Conservation (phyloP, 2,113 vertebrate genomes). For the Ahaetulla prasina region DNA sequence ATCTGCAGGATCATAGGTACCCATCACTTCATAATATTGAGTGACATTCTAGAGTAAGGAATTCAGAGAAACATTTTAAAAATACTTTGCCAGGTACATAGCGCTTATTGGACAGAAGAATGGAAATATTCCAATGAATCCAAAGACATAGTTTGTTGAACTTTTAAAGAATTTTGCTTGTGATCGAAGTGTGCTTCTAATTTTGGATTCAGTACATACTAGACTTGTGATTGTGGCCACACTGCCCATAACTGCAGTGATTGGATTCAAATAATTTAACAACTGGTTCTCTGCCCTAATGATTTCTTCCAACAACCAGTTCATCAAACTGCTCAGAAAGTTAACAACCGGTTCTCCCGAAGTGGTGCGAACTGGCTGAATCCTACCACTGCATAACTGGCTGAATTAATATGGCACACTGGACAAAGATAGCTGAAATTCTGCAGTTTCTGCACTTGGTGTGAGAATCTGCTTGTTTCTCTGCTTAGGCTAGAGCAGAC, state of each 20-base stretch:
- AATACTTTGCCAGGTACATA: not conserved
- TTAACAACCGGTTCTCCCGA: too few relatives aligned
- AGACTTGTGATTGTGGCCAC: not conserved
- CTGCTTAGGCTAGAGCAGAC: not conserved
- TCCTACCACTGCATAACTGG: too few relatives aligned
- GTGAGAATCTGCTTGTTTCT: not conserved
- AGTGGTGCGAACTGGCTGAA: too few relatives aligned
- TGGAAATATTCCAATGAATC: not conserved
- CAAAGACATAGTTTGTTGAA: not conserved
- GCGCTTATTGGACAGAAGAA: not conserved
- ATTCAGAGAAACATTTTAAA: not conserved
- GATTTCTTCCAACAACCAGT: too few relatives aligned
- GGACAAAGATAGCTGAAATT: not conserved
- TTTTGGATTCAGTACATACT: not conserved
- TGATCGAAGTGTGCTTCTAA: not conserved
- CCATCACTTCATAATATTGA: not conserved
- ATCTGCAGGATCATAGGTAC: too few relatives aligned
- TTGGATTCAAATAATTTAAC: too few relatives aligned
- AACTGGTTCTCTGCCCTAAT: too few relatives aligned
- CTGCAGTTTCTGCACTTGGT: not conserved
- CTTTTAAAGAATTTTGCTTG: not conserved
- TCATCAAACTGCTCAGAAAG: too few relatives aligned
- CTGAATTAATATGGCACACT: not conserved
- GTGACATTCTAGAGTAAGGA: not conserved
- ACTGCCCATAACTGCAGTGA: too few relatives aligned